A percentile compares a stretch with the other conserved stretches of the same genome.
phyloP scores from a whole-genome alignment of 2,797 vertebrate species.

The Petrocephalus sullivani region DNA sequence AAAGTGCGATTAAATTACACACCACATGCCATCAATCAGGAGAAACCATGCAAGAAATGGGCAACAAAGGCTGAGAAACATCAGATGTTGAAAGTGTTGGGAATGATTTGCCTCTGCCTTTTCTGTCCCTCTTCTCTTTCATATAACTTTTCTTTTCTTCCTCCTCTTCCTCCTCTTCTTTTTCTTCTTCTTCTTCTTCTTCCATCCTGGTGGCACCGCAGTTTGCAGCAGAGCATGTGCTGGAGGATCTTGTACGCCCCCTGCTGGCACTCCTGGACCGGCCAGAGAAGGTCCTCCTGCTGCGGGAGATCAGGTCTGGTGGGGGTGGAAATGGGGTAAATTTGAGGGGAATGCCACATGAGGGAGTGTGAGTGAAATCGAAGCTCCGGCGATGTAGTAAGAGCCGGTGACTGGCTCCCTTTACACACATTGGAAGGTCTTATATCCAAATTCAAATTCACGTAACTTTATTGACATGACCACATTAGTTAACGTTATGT shows the following conservation, averaged over 20 bases:
- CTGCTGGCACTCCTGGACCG: constrained; percentile 87
- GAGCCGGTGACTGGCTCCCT: background rate
- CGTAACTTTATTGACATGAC: background rate
- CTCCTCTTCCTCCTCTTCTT: background rate
- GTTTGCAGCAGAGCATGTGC: constrained; percentile 64
- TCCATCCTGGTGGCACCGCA: background rate
- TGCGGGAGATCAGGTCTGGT: constrained; percentile 76
- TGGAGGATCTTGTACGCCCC: constrained; percentile 86
- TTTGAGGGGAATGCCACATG: background rate
- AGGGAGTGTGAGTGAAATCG: background rate
- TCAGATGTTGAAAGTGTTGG: background rate
- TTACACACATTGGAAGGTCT: background rate
- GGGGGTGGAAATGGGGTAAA: background rate
- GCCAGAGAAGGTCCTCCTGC: constrained; percentile 85
- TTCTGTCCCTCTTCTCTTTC: background rate
- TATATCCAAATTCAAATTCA: background rate
- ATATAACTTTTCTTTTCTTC: background rate
- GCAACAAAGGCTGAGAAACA: background rate
- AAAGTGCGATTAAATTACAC: constrained; percentile 6
- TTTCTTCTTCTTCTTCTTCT: background rate
- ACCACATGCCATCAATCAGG: background rate
- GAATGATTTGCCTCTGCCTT: background rate
- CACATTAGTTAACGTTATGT: background rate
- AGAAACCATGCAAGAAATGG: background rate
- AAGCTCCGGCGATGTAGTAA: too few relatives aligned